phyloP scores from a whole-genome alignment of 2,888 invertebrate genomes.

The Drosophila mimica region DNA sequence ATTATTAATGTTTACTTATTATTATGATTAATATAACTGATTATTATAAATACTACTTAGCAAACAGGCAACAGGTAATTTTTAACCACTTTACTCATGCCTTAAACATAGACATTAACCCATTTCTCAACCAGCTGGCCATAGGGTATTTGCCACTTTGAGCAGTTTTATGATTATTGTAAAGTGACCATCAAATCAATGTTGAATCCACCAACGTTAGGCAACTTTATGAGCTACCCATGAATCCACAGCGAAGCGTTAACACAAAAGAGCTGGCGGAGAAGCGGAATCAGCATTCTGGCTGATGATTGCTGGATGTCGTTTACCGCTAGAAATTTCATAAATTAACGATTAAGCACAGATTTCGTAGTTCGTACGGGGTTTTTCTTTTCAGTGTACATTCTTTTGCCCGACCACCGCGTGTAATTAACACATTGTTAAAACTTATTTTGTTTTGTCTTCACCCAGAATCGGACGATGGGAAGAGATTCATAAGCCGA shows the following conservation, averaged over 20 bases:
- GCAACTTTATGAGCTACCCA: constrained; percentile 66
- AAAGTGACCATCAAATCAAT: constrained; percentile 6
- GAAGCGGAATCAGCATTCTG: constrained; percentile 19
- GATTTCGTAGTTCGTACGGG: constrained; percentile 64
- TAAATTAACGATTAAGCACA: constrained; percentile 79
- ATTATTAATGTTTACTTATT: neutral
- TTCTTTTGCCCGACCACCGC: constrained; percentile 27
- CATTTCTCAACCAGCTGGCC: neutral
- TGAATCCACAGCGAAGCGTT: constrained; percentile 58
- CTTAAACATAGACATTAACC: neutral
- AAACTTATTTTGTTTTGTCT: constrained; percentile 29
- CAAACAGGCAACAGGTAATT: neutral
- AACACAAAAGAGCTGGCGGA: constrained; percentile 25
- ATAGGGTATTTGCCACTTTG: neutral
- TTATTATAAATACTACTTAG: neutral
- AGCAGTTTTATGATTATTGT: neutral
- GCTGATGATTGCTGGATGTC: constrained; percentile 56
- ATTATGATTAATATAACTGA: neutral
- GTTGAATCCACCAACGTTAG: constrained; percentile 28
- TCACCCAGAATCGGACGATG: constrained; percentile 3
- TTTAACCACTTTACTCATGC: neutral
- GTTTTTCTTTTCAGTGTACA: constrained; percentile 13
- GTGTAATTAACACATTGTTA: constrained; percentile 76
- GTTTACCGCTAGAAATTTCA: constrained; percentile 73
- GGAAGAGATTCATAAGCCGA: constrained; percentile 13